Conservation (phyloP, 2,113 vertebrate genomes). For the Macquaria ambigua region DNA sequence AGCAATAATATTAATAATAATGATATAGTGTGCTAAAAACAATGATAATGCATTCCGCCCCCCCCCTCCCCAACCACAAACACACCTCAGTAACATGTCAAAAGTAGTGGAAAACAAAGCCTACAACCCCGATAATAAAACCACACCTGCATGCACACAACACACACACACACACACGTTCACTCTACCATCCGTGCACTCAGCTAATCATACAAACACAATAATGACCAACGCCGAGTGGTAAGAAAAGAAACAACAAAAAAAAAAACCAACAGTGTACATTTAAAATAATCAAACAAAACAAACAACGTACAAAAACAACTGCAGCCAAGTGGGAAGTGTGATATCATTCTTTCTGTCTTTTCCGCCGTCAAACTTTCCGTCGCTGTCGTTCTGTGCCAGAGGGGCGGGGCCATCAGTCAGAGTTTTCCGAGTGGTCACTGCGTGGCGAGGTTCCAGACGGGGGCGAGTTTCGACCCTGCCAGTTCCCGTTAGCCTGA, state of each 20-base stretch:
- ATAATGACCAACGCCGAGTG: slow-evolving; percentile 59
- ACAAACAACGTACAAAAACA: slow-evolving; percentile 61
- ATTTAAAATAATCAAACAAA: slow-evolving; percentile 68
- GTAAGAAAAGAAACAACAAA: slow-evolving; percentile 39
- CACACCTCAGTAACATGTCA: slow-evolving; percentile 76
- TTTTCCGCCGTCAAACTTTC: slow-evolving; percentile 62
- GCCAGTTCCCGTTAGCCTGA: slow-evolving; percentile 92
- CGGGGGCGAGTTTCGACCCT: slow-evolving; percentile 88
- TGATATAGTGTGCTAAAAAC: slow-evolving; percentile 79
- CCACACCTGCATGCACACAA: slow-evolving; percentile 68
- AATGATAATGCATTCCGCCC: slow-evolving; percentile 68
- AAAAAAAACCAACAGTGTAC: slow-evolving; percentile 28
- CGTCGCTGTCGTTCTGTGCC: slow-evolving; percentile 51
- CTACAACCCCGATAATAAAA: slow-evolving; percentile 70
- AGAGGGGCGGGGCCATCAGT: slow-evolving; percentile 83
- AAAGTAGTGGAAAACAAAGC: slow-evolving; percentile 75
- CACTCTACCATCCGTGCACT: slow-evolving; percentile 61
- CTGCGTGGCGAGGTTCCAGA: slow-evolving; percentile 89
- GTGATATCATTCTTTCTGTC: slow-evolving; percentile 78
- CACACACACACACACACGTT: slow-evolving; percentile 50
- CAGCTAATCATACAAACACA: slow-evolving; percentile 61
- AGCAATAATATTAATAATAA: slow-evolving; percentile 79
- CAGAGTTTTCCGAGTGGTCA: slow-evolving; percentile 92
- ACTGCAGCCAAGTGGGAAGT: slow-evolving; percentile 77
- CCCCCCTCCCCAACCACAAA: slow-evolving; percentile 47